Evolutionary conservation across 2,797 vertebrate genomes (phyloP).

Genomic region (Rallus crepitans): DNA sequence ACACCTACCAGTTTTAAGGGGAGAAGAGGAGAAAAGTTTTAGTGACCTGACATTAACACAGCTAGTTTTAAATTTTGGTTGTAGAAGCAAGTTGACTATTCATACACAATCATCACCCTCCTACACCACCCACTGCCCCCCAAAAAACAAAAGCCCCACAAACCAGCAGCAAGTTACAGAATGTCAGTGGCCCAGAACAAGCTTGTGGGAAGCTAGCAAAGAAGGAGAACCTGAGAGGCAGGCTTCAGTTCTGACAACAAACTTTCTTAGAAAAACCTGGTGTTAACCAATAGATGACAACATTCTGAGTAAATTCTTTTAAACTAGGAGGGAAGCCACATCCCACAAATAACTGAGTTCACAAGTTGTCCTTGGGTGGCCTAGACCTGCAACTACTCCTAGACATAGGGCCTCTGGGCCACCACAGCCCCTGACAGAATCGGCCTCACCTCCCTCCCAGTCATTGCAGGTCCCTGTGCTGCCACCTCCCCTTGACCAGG

Average conservation of each 20-base stretch:
- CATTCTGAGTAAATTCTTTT: not conserved
- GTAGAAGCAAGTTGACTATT: not conserved
- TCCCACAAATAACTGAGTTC: not conserved
- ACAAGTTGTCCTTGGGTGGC: fast-evolving
- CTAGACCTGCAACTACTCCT: fast-evolving
- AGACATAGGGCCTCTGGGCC: fast-evolving
- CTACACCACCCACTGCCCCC: too few relatives aligned
- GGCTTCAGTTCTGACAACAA: not conserved
- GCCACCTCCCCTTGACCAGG: fast-evolving
- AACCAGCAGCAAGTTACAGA: not conserved
- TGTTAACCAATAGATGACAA: not conserved
- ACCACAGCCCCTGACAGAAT: too few relatives aligned
- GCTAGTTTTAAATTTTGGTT: not conserved
- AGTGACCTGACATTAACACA: not conserved
- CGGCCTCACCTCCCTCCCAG: not conserved
- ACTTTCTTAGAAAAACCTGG: not conserved
- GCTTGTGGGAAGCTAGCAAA: not conserved
- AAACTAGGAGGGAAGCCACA: not conserved
- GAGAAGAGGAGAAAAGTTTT: not conserved
- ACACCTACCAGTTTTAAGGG: not conserved
- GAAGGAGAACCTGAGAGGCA: not conserved
- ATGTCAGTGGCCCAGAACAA: not conserved
- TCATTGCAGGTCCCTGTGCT: fast-evolving
- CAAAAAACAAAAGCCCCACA: not conserved
- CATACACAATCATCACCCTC: not conserved